Evolutionary conservation across 2,797 vertebrate species (phyloP), one percentile per base, ranked within the genome.

Genomic region (Eurystomus glaucurus): DNA sequence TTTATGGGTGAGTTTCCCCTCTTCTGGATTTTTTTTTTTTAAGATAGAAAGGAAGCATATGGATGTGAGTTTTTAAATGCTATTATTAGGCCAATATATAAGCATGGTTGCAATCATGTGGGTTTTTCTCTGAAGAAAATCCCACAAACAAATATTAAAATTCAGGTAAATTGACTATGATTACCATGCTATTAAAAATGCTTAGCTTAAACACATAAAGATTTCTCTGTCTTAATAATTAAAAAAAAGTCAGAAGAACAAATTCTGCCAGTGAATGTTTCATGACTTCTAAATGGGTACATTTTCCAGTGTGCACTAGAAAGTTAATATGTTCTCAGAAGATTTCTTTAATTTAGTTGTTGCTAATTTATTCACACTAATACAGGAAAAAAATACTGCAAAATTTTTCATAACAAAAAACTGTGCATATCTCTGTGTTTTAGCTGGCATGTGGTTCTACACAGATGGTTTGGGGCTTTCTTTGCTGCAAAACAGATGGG

Each of bases 401-500:
- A 98, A 98, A 98, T 98, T 98, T 97, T 98, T 98, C 98, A 98
- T 98, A 98, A 98, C 98, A 98, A 98, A 98, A 98, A 98, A 99
- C 98, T 98, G 98, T 99, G 98, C 98, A 98, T 99, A 98, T 98
- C 98, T 98, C 98, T 98, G 98, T 98, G 98, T 98, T 98, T 98
- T 98, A 98, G 98, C 98, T 99, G 98, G 98, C 98, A 98, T 98
- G 98, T 98, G 98, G 97, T 96, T 98, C 97, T 97, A 98, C 98
- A 98, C 98, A 99, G 99, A 99, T 99, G 99, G 99, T 99, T 98
- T 98, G 97, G 98, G 98, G 98, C 98, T 98, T 98, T 98, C 98
- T 98, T 98, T 98, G 98, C 98, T 98, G 98, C 98, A 98, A 99
- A 99, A 98, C 99, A 99, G 99, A 99, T 99, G 98, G 98, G 98